These are phyloP conservation scores for Hofmannophila pseudospretella DNA, from an alignment of 2,888 invertebrate species.

Conservation along the genomic window DNA sequence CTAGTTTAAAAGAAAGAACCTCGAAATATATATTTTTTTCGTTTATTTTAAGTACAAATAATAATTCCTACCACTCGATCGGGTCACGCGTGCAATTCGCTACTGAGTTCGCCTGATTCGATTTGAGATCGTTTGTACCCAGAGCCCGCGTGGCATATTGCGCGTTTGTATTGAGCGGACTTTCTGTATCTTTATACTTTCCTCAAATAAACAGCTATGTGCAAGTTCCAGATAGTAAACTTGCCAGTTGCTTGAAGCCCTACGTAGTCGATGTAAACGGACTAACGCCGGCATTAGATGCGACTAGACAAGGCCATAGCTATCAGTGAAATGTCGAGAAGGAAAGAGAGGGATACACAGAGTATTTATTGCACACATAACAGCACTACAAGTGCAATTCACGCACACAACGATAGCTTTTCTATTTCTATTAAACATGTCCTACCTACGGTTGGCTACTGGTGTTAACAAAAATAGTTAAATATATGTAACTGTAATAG, in stretches of 20 bases:
- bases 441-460: slow-evolving; percentile 60
- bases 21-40: too few relatives aligned
- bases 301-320: slow-evolving; percentile 78
- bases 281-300: slow-evolving; percentile 76
- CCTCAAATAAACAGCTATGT: too few relatives aligned
- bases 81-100: too few relatives aligned
- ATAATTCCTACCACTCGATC: too few relatives aligned
- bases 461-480: slow-evolving; percentile 40
- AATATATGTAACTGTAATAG: slow-evolving; percentile 26
- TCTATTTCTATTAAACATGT: slow-evolving; percentile 69
- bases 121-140: too few relatives aligned
- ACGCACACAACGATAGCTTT: slow-evolving; percentile 59
- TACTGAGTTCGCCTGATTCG: too few relatives aligned
- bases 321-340: slow-evolving; percentile 77
- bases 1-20: too few relatives aligned
- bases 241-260: slow-evolving; percentile 42
- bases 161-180: too few relatives aligned
- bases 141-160: too few relatives aligned
- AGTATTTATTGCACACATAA: slow-evolving; percentile 75
- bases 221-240: too few relatives aligned
- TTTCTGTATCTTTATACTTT: too few relatives aligned
- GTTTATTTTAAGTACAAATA: too few relatives aligned
- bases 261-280: slow-evolving; percentile 44
- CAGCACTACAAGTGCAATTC: slow-evolving; percentile 64
- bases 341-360: slow-evolving; percentile 73